Evolutionary conservation across 2,888 invertebrate species (phyloP), one percentile per base, ranked within the genome.

Genomic region (Heliconius ismenius): DNA sequence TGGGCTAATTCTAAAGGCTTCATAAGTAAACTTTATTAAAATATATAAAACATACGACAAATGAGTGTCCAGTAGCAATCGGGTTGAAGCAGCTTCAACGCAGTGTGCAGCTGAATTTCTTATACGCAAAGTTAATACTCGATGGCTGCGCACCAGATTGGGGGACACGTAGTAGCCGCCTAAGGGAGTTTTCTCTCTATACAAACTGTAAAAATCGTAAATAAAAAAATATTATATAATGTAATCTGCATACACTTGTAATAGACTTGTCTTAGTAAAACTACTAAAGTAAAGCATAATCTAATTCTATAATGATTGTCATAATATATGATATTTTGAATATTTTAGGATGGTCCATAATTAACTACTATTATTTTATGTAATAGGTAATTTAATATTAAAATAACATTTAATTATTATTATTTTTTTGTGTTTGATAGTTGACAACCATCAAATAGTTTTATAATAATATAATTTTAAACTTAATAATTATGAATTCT

Each of bases 161-260:
- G 86, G 88, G 3, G 92, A 89, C 79, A 92, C 89, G 85, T 93
- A 93, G 83, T 90, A 91, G 0, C 93, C 93, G 76, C 92, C 92
- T 39, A 92, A 58, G 9, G 39, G 15, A 24, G 6, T 26, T 39
- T 67, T 67, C 1, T 67, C 75, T 65, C 82, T 82, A 69, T 54
- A 75, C n/a, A 15, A 6, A 10, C 36, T 39, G 24, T 26, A 62
- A 69, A 49, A 58, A n/a, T n/a, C 2, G 10, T 11, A n/a, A 28
- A 54, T 62, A 62, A 62, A 13, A 15, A 65, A 11, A 65, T 21
- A 36, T 64, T 4, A 64, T 49, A 18, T 49, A 15, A 15, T 21
- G 26, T 63, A 49, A 49, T 73, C 10, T 24, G 4, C 2, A 60
- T 60, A 24, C 9, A 58, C 9, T n/a, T n/a, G 58, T 58, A 21